phyloP scores from a whole-genome alignment of 2,888 invertebrate species.

The Diogma glabrata region DNA sequence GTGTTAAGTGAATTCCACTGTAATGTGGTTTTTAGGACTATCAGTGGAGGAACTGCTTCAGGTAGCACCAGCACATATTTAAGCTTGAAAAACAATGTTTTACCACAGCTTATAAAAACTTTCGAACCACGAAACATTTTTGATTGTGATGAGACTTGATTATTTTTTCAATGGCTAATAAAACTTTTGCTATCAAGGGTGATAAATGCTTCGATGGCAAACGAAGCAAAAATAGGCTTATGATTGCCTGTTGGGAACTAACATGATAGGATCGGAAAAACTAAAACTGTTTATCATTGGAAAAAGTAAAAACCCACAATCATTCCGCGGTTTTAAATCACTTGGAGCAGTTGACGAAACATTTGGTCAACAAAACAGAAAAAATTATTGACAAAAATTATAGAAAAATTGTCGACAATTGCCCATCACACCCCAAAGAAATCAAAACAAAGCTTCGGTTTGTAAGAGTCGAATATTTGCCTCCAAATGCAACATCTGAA shows the following conservation, averaged over 20 bases:
- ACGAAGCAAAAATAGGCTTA: slow-evolving; percentile 20
- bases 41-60: background rate
- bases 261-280: slow-evolving; percentile 22
- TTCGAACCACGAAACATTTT: background rate
- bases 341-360: background rate
- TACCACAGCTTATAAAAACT: background rate
- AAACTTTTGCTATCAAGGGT: slow-evolving; percentile 11
- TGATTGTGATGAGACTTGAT: slow-evolving; percentile 9
- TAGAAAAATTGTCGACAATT: slow-evolving; percentile 23
- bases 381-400: too few relatives aligned
- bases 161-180: slow-evolving; percentile 10
- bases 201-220: slow-evolving; percentile 20
- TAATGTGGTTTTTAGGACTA: background rate
- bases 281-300: slow-evolving; percentile 22
- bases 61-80: background rate
- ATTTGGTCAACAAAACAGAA: slow-evolving; percentile 10
- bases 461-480: slow-evolving; percentile 22
- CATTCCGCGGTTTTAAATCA: slow-evolving; percentile 16
- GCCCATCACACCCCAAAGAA: slow-evolving; percentile 13
- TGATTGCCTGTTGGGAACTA: slow-evolving; percentile 22
- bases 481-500: slow-evolving; percentile 21
- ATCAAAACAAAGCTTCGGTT: slow-evolving; percentile 16
- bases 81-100: background rate
- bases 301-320: slow-evolving; percentile 21
- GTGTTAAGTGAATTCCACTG: too few relatives aligned